Evolutionary conservation across 2,113 vertebrate species (phyloP).

Genomic region (Raja brachyura): DNA sequence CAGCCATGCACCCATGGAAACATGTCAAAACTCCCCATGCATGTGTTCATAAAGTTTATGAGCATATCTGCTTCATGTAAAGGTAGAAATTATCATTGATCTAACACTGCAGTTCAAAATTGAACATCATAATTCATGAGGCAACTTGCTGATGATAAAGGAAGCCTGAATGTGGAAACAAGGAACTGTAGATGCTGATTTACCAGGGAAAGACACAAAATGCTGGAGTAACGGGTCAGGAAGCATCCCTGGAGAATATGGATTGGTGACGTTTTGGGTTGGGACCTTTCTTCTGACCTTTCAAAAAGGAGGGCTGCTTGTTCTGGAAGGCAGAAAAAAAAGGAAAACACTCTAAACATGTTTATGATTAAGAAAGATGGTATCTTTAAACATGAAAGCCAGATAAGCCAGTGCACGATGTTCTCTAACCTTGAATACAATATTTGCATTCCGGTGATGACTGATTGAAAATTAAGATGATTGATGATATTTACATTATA

Average conservation of each 20-base stretch:
- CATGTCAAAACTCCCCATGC: neutral
- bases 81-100: neutral
- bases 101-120: neutral
- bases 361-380: neutral
- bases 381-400: neutral
- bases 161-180: too few species aligned
- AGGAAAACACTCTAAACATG: neutral
- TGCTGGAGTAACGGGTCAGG: too few species aligned
- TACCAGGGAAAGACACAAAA: too few species aligned
- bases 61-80: neutral
- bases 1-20: too few species aligned
- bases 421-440: neutral
- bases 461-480: neutral
- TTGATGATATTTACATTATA: neutral
- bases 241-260: too few species aligned
- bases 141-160: neutral
- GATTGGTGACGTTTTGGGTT: too few species aligned
- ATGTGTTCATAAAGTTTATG: neutral
- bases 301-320: neutral
- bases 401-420: neutral
- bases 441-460: neutral
- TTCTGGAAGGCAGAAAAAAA: neutral
- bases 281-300: too few species aligned
- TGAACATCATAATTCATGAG: neutral
- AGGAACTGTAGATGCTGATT: too few species aligned